Evolutionary conservation across 2,888 invertebrate genomes (phyloP), one percentile per base, ranked within the genome.

Genomic region (Crematogaster levior): DNA sequence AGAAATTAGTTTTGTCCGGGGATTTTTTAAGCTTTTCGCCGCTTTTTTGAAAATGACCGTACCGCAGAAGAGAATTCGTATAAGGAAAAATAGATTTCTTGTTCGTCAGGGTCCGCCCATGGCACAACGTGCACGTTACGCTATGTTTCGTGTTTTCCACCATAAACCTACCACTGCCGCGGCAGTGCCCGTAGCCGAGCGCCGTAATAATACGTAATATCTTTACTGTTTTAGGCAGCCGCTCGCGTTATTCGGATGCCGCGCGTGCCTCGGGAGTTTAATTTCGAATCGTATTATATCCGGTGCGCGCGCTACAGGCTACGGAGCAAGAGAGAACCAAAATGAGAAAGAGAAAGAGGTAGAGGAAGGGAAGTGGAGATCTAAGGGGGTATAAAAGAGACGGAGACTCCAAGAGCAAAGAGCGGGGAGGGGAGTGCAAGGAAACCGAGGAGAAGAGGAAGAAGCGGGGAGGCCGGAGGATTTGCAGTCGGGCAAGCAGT

Each of bases 191-290:
- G 82, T 90, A 90, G 90, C 90, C 92, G 91, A 91, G 92, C 91
- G 91, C 91, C 91, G 92, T 92, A 93, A 93, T 92, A 93, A 93
- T 93, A 92, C 93, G 92, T 93, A 93, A 93, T 93, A 93, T 93
- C 93, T 93, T 93, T 92, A 93, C 92, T 93, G 92, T 93, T 93
- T 93, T 93, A 93, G 93, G 92, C 93, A 93, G 92, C 90, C 91
- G 90, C 91, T 92, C 91, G 92, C 93, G 91, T 93, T 92, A 93
- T 92, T 92, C 91, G 93, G 90, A 93, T 93, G 92, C 93, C 93
- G 87, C 82, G 92, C 93, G 91, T 93, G 93, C 93, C 92, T 91
- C 86, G 93, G 90, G 92, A 93, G 92, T 93, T 93, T 93, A 93
- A 93, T 93, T 93, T 93, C 92, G 91, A 93, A 92, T 93, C 91